Evolutionary conservation across 2,113 vertebrate species (phyloP).

Genomic region (Pterocles orientalis): DNA sequence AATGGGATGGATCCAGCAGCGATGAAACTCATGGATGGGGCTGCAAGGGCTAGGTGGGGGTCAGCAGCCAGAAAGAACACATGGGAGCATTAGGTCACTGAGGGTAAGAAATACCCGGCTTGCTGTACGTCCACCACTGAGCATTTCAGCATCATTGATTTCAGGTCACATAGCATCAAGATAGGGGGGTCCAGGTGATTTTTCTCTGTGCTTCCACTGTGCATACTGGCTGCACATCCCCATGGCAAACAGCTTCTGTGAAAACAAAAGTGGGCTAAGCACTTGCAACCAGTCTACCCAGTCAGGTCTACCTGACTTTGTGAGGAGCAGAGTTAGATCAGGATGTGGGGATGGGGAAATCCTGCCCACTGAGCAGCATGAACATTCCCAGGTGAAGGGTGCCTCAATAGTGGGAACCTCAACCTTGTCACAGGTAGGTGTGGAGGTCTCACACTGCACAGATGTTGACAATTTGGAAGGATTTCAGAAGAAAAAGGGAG

Average conservation of each 20-base stretch:
- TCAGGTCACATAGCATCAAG: background rate
- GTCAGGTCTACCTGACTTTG: background rate
- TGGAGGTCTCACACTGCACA: background rate
- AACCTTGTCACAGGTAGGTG: background rate
- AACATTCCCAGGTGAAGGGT: background rate
- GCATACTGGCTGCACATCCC: background rate
- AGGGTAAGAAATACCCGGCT: background rate
- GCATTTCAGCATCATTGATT: background rate
- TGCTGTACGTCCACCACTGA: fast-evolving
- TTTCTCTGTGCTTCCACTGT: background rate
- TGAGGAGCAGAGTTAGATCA: background rate
- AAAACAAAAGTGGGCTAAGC: background rate
- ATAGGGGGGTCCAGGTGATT: background rate
- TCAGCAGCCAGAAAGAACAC: fast-evolving
- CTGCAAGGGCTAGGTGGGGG: background rate
- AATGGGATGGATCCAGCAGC: background rate
- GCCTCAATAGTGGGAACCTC: background rate
- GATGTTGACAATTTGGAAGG: background rate
- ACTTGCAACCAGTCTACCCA: background rate
- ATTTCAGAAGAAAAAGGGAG: background rate
- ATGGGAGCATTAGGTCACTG: fast-evolving
- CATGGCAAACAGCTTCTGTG: background rate
- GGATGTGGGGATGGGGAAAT: background rate
- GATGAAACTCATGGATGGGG: background rate
- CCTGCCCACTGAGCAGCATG: background rate